phyloP scores from a whole-genome alignment of 2,888 invertebrate genomes.

The Lochmaea crataegi region DNA sequence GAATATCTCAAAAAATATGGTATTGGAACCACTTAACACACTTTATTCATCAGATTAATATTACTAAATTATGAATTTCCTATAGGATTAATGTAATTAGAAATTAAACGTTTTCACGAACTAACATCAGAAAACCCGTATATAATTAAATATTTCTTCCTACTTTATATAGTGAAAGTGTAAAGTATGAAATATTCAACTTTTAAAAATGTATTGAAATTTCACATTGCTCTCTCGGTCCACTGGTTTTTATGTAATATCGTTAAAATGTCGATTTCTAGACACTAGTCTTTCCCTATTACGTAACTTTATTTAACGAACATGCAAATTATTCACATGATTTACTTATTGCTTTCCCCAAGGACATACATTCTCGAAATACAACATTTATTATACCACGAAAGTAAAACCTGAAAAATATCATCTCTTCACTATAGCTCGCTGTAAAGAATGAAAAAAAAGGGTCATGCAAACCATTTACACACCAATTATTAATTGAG shows the following conservation, averaged over 20 bases:
- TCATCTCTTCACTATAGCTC: too few species aligned
- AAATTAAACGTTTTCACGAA: too few species aligned
- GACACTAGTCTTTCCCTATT: slow-evolving; percentile 24
- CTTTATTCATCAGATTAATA: too few species aligned
- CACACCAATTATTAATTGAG: too few species aligned
- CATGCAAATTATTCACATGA: slow-evolving; percentile 27
- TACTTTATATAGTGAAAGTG: slow-evolving; percentile 33
- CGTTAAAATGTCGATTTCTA: slow-evolving; percentile 29
- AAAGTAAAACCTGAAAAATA: too few species aligned
- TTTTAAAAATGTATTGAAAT: slow-evolving; percentile 38
- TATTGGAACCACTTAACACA: too few species aligned
- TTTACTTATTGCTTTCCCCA: slow-evolving; percentile 13
- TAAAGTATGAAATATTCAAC: slow-evolving; percentile 8
- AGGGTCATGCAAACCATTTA: too few species aligned
- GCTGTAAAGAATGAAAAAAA: too few species aligned
- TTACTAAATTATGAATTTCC: too few species aligned
- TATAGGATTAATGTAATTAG: too few species aligned
- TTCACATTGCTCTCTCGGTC: slow-evolving; percentile 33
- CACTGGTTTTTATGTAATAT: slow-evolving; percentile 38
- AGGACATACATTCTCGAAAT: slow-evolving; percentile 20
- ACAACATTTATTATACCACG: not conserved
- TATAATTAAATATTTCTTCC: slow-evolving; percentile 26
- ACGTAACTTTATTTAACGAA: slow-evolving; percentile 23
- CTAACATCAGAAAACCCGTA: not conserved
- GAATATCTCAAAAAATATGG: too few species aligned